Evolutionary conservation across 2,113 vertebrate genomes (phyloP).

Genomic region (Pheucticus melanocephalus): DNA sequence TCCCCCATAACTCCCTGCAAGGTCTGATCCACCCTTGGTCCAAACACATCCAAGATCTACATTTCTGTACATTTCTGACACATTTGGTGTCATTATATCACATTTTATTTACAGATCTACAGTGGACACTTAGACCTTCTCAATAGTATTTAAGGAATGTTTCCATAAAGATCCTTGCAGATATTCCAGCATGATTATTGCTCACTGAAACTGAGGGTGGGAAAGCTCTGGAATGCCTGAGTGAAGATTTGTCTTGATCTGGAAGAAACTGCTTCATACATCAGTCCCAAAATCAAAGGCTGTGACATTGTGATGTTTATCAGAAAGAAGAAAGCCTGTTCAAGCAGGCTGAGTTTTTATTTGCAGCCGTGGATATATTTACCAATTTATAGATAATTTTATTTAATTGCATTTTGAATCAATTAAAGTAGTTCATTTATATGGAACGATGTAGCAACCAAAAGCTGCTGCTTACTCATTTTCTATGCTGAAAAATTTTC

Average conservation of each 20-base stretch:
- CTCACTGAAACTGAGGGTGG: background rate
- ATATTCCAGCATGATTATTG: background rate
- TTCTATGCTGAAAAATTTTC: background rate
- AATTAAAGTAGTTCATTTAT: background rate
- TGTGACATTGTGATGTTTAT: background rate
- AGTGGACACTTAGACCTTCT: background rate
- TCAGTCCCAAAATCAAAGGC: background rate
- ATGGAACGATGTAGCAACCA: background rate
- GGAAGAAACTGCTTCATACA: background rate
- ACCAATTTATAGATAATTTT: background rate
- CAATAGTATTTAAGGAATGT: background rate
- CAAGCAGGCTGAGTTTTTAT: background rate
- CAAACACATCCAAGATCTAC: background rate
- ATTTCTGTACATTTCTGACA: background rate
- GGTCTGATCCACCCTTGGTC: background rate
- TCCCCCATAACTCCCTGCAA: background rate
- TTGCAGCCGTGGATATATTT: background rate
- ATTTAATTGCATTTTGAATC: slow-evolving; percentile 22
- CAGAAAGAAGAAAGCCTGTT: background rate
- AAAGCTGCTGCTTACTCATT: background rate
- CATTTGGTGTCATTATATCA: fast-evolving
- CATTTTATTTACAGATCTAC: background rate
- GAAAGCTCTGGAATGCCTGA: background rate
- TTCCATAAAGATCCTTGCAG: background rate
- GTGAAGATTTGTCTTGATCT: background rate